phyloP scores from a whole-genome alignment of 1,140 invertebrate species.

The Atta texana region DNA sequence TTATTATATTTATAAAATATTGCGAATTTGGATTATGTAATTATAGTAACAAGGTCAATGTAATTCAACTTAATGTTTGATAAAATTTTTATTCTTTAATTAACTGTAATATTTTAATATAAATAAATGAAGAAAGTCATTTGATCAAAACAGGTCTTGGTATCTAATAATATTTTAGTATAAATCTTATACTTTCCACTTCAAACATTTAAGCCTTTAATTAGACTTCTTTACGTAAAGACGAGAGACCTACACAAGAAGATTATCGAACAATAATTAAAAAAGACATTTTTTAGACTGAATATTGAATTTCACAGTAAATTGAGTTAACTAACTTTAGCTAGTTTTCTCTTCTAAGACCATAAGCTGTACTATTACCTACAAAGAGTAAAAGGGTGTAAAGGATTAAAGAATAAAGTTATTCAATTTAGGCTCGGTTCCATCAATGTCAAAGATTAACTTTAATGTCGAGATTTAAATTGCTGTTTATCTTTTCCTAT shows the following conservation, averaged over 20 bases:
- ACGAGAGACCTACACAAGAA: neutral
- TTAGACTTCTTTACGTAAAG: neutral
- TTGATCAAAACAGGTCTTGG: no score
- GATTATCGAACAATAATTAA: neutral
- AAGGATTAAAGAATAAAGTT: conserved; percentile 26
- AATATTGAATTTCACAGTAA: neutral
- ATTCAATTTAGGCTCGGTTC: neutral
- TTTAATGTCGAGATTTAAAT: no score
- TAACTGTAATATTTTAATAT: neutral
- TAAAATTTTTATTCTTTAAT: neutral
- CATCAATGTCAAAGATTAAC: no score
- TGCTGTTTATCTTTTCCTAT: no score
- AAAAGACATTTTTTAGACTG: neutral
- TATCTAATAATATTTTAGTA: no score
- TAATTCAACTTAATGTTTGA: neutral
- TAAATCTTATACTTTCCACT: no score
- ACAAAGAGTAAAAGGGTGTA: conserved; percentile 4
- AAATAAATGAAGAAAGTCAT: no score
- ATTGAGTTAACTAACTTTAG: conserved; percentile 31
- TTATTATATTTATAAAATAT: neutral
- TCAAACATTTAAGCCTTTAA: neutral
- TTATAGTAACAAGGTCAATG: neutral
- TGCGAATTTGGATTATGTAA: neutral
- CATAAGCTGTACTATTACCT: conserved; percentile 1
- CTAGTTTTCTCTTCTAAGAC: neutral